These are phyloP conservation scores for Chelonus insularis DNA, from an alignment of 1,140 invertebrate genomes.

Conservation along the genomic window DNA sequence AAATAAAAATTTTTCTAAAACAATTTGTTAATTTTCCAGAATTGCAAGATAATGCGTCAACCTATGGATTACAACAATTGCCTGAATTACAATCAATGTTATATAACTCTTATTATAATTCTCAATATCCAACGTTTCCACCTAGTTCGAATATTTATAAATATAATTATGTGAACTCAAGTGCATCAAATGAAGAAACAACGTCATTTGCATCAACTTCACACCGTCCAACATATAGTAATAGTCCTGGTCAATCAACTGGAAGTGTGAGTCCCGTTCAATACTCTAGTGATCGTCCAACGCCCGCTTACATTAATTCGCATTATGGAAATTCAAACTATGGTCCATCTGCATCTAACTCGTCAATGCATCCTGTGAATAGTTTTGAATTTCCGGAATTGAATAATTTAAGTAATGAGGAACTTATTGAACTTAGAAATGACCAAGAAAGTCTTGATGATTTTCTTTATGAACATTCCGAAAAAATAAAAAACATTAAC, in stretches of 20 bases:
- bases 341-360: constrained; percentile 35
- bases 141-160: constrained; percentile 48
- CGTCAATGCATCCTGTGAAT: constrained; percentile 29
- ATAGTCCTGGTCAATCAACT: constrained; percentile 33
- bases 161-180: constrained; percentile 52
- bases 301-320: constrained; percentile 44
- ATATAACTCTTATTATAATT: constrained; percentile 51
- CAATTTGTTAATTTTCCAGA: constrained; percentile 43
- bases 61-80: constrained; percentile 49
- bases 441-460: constrained; percentile 71
- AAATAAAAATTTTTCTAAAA: too few species aligned
- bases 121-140: constrained; percentile 51
- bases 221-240: constrained; percentile 39
- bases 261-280: constrained; percentile 34
- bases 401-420: constrained; percentile 67
- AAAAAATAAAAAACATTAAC: constrained; percentile 67
- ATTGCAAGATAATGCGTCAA: constrained; percentile 49
- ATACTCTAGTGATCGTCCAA: constrained; percentile 46
- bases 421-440: constrained; percentile 69
- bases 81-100: constrained; percentile 47
- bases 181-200: constrained; percentile 34
- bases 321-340: constrained; percentile 46
- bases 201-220: constrained; percentile 37
- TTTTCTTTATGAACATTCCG: constrained; percentile 69
- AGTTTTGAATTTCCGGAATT: constrained; percentile 66